Percentiles rank a stretch among this genome's conserved stretches.
Conservation (phyloP, 2,797 vertebrate species). For the Champsocephalus gunnari region DNA sequence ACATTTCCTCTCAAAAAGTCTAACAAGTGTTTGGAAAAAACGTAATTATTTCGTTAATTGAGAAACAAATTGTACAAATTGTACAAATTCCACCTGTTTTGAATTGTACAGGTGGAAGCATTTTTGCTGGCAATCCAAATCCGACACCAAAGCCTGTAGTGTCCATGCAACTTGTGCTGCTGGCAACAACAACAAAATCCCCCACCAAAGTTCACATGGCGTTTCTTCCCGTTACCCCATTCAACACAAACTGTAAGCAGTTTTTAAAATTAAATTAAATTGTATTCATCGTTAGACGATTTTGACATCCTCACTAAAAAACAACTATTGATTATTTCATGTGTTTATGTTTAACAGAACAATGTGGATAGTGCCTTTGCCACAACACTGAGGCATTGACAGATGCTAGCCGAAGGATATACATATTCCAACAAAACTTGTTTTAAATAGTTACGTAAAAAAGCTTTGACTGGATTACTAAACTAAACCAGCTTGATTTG, state of each 20-base stretch:
- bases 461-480: slow-evolving; percentile 1
- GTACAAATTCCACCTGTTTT: too few species aligned
- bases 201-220: background rate
- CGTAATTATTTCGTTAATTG: background rate
- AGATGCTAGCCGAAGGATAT: background rate
- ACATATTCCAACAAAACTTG: background rate
- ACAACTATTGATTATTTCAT: background rate
- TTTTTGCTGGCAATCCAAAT: background rate
- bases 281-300: background rate
- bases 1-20: too few species aligned
- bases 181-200: background rate
- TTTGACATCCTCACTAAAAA: background rate
- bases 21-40: too few species aligned
- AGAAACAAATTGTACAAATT: background rate
- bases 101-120: background rate
- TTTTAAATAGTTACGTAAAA: slow-evolving; percentile 5
- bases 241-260: background rate
- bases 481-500: slow-evolving; percentile 35
- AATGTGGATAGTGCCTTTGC: background rate
- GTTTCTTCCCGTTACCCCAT: background rate
- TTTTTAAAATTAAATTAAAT: background rate
- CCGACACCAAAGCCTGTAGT: background rate
- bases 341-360: background rate
- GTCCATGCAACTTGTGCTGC: background rate
- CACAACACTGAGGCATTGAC: background rate